phyloP scores from a whole-genome alignment of 2,888 invertebrate species.

The Morpho deidamia region DNA sequence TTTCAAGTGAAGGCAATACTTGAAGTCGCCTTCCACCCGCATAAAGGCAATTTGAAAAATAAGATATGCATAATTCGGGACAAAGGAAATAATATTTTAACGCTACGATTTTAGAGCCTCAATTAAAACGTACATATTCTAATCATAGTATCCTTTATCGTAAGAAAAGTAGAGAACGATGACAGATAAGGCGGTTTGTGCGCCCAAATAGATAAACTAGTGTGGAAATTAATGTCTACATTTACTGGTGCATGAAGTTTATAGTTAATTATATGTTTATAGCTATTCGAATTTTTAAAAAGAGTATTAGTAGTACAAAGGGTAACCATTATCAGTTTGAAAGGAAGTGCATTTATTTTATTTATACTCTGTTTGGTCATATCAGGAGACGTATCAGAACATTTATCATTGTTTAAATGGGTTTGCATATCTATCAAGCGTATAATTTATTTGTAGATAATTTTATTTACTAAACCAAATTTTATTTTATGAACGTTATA shows the following conservation, averaged over 20 bases:
- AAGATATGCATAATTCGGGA: constrained; percentile 36
- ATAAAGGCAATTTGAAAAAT: constrained; percentile 35
- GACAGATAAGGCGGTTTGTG: constrained; percentile 77
- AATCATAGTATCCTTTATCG: constrained; percentile 50
- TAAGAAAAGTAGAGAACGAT: constrained; percentile 56
- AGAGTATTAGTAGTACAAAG: constrained; percentile 69
- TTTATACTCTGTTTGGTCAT: constrained; percentile 47
- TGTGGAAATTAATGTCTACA: constrained; percentile 79
- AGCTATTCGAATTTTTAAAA: constrained; percentile 70
- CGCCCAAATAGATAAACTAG: constrained; percentile 78
- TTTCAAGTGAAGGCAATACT: constrained; percentile 72
- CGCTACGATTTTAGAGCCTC: constrained; percentile 34
- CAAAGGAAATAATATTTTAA: constrained; percentile 47
- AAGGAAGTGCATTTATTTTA: constrained; percentile 70
- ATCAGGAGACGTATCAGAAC: constrained; percentile 54
- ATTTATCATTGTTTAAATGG: constrained; percentile 61
- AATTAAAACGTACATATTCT: constrained; percentile 34
- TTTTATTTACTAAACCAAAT: constrained; percentile 1
- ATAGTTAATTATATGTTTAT: constrained; percentile 76
- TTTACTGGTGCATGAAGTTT: constrained; percentile 78
- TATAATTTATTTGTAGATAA: constrained; percentile 43
- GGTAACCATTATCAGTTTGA: constrained; percentile 67
- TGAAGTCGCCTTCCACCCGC: constrained; percentile 62
- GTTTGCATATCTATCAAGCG: constrained; percentile 43
- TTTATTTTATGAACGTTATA: constrained; percentile 1